A percentile compares a stretch with the other conserved stretches of the same genome.
Evolutionary conservation across 1,140 invertebrate genomes (phyloP).

Genomic region (Pinna nobilis): DNA sequence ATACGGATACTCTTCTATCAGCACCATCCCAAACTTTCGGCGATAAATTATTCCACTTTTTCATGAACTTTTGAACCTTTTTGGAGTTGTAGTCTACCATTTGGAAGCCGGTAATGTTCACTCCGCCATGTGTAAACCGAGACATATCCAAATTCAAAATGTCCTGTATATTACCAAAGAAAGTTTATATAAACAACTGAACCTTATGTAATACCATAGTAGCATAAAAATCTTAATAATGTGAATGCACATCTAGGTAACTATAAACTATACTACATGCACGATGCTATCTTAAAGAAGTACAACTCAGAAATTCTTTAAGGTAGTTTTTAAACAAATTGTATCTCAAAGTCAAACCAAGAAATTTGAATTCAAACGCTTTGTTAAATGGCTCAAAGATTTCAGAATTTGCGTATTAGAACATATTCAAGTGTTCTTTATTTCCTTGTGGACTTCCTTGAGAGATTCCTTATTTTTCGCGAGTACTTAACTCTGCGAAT

Average conservation of each 20-base stretch:
- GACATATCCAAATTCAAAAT: slow-evolving; percentile 69
- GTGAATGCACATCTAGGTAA: not conserved
- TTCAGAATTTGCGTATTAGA: too few species aligned
- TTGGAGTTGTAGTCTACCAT: slow-evolving; percentile 52
- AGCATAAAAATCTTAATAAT: not conserved
- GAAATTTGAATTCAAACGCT: too few species aligned
- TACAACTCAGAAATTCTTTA: too few species aligned
- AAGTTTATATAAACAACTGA: not conserved
- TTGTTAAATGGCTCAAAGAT: too few species aligned
- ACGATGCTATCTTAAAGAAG: too few species aligned
- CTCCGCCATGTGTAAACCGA: slow-evolving; percentile 73
- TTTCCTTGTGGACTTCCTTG: too few species aligned
- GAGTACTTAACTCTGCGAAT: too few species aligned
- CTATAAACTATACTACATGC: not conserved
- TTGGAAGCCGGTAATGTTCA: slow-evolving; percentile 75
- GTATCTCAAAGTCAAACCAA: too few species aligned
- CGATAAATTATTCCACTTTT: slow-evolving; percentile 50
- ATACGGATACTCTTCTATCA: slow-evolving; percentile 51
- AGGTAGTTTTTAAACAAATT: too few species aligned
- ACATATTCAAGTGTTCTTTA: too few species aligned
- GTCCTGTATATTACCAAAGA: slow-evolving; percentile 45
- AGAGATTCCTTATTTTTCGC: too few species aligned
- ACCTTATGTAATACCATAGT: not conserved
- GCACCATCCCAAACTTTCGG: slow-evolving; percentile 55
- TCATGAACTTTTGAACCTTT: slow-evolving; percentile 50